These are phyloP conservation scores for Ascaphus truei DNA, from an alignment of 2,113 vertebrate species.

Conservation along the genomic window DNA sequence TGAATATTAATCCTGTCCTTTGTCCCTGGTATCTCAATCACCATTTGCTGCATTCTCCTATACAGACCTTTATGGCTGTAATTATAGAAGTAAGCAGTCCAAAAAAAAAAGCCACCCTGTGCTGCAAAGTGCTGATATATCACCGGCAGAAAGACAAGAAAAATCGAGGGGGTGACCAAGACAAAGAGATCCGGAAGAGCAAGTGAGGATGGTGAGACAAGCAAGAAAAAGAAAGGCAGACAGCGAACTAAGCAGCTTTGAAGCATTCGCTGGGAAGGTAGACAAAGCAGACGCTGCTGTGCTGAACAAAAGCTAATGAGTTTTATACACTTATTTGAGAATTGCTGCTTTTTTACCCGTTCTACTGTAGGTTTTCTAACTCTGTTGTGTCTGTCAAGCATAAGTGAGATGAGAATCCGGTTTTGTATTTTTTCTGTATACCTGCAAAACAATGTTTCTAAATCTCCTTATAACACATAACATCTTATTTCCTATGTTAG, in stretches of 20 bases:
- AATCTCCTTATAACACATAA: neutral
- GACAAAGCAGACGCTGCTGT: neutral
- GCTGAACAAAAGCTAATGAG: conserved; percentile 23
- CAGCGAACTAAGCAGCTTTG: conserved; percentile 23
- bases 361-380: neutral
- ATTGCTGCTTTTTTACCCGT: neutral
- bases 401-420: neutral
- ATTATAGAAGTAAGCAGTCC: conserved; percentile 4
- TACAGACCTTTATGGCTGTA: conserved; percentile 11
- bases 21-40: conserved; percentile 24
- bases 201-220: neutral
- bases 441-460: neutral
- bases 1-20: conserved; percentile 29
- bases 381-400: neutral
- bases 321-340: conserved; percentile 23
- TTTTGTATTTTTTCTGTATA: neutral
- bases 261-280: conserved; percentile 1
- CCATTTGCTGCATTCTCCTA: neutral
- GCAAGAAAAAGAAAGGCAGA: neutral
- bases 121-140: conserved; percentile 15
- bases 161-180: neutral
- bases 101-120: neutral
- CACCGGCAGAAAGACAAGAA: neutral
- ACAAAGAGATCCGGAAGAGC: conserved; percentile 4
- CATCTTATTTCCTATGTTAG: conserved; percentile 3